A percentile compares a stretch with the other conserved stretches of the same genome.
Evolutionary conservation across 2,888 invertebrate species (phyloP).

Genomic region (Ectobius pallidus): DNA sequence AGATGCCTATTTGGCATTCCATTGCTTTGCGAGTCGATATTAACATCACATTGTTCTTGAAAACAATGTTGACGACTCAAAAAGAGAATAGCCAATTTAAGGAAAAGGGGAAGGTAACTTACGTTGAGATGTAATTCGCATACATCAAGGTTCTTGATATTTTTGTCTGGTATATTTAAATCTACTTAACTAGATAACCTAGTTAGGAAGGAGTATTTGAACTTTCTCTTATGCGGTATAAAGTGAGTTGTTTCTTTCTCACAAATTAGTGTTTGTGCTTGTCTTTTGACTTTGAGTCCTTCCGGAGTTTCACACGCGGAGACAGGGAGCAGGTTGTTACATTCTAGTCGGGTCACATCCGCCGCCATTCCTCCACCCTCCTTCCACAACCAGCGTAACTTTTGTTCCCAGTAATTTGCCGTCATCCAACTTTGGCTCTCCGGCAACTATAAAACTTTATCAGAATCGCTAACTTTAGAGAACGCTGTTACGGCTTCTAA

Average conservation of each 20-base stretch:
- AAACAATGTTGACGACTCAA: too few relatives aligned
- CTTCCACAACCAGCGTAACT: background rate
- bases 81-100: too few relatives aligned
- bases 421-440: background rate
- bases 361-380: background rate
- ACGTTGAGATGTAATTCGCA: too few relatives aligned
- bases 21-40: too few relatives aligned
- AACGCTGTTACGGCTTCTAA: background rate
- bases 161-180: too few relatives aligned
- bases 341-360: background rate
- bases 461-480: background rate
- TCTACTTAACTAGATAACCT: background rate
- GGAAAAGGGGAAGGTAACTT: too few relatives aligned
- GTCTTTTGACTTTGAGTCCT: slow-evolving; percentile 22
- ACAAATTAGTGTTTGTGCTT: slow-evolving; percentile 19
- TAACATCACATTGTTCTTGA: too few relatives aligned
- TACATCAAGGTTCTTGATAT: too few relatives aligned
- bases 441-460: background rate
- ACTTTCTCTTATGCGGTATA: background rate
- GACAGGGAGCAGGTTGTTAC: background rate
- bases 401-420: slow-evolving; percentile 28
- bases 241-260: background rate
- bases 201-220: slow-evolving; percentile 1
- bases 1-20: too few relatives aligned
- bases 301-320: background rate